Evolutionary conservation across 2,797 vertebrate genomes (phyloP).

Genomic region (Mycteria americana): DNA sequence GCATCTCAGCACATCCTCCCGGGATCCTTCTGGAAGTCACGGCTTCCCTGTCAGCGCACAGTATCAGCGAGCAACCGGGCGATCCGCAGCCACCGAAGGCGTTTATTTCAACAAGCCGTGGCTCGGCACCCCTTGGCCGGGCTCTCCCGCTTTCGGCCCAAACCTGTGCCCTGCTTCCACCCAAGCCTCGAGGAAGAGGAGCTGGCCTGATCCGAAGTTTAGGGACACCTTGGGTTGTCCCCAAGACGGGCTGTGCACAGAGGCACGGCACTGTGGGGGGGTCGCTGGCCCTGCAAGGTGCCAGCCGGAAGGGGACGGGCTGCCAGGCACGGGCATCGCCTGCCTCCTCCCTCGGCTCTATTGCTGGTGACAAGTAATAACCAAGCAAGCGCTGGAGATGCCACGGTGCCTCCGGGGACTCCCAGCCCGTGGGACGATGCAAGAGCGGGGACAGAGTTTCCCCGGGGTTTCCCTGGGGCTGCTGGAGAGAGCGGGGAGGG

Average conservation of each 20-base stretch:
- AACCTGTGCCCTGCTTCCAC: background rate
- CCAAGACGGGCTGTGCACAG: background rate
- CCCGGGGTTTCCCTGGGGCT: background rate
- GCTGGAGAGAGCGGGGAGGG: background rate
- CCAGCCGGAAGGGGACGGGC: background rate
- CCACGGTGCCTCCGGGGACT: accelerated
- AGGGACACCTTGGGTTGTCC: background rate
- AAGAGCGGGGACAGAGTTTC: background rate
- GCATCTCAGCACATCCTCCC: background rate
- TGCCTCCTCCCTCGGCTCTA: background rate
- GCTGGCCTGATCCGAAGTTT: accelerated
- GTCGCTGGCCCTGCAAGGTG: background rate
- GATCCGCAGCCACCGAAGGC: accelerated
- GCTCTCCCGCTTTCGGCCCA: background rate
- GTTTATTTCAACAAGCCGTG: background rate
- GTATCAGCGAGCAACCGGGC: accelerated
- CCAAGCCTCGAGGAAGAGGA: background rate
- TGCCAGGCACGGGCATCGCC: background rate
- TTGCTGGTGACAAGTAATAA: background rate
- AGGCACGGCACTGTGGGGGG: no score
- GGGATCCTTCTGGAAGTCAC: background rate
- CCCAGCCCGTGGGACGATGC: background rate
- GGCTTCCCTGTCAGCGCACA: background rate
- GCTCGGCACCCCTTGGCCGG: background rate
- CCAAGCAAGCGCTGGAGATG: background rate